Conservation (phyloP, 2,888 invertebrate genomes). For the Eubasilissa splendida region DNA sequence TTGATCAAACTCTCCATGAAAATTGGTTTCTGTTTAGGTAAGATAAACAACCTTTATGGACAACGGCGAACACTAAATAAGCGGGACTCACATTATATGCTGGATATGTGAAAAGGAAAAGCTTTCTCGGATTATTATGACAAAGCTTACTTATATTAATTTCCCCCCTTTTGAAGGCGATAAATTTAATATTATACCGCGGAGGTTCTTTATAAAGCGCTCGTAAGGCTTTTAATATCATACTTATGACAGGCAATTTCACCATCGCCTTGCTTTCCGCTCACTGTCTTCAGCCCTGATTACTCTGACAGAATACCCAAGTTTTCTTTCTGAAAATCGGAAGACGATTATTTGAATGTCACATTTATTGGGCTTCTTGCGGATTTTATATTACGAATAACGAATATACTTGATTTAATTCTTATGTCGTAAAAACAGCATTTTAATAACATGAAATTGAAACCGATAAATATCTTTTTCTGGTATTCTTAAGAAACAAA, state of each 20-base stretch:
- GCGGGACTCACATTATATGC: neutral
- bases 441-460: too few species aligned
- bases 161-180: conserved; percentile 12
- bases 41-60: conserved; percentile 12
- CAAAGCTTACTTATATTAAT: conserved; percentile 12
- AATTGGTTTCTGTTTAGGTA: conserved; percentile 9
- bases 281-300: neutral
- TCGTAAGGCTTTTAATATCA: conserved; percentile 9
- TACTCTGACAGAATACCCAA: neutral
- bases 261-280: neutral
- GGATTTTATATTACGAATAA: too few species aligned
- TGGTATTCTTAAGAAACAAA: too few species aligned
- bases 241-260: conserved; percentile 12
- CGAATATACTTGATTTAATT: too few species aligned
- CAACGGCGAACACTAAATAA: conserved; percentile 4
- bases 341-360: conserved; percentile 9
- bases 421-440: too few species aligned
- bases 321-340: conserved; percentile 3
- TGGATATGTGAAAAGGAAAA: conserved; percentile 9
- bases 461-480: too few species aligned
- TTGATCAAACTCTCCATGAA: conserved; percentile 7
- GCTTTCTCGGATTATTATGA: conserved; percentile 12
- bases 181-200: conserved; percentile 12
- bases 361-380: neutral
- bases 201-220: conserved; percentile 9